Evolutionary conservation across 2,113 vertebrate species (phyloP), one percentile per base, ranked within the genome.

Genomic region (Neogale vison): DNA sequence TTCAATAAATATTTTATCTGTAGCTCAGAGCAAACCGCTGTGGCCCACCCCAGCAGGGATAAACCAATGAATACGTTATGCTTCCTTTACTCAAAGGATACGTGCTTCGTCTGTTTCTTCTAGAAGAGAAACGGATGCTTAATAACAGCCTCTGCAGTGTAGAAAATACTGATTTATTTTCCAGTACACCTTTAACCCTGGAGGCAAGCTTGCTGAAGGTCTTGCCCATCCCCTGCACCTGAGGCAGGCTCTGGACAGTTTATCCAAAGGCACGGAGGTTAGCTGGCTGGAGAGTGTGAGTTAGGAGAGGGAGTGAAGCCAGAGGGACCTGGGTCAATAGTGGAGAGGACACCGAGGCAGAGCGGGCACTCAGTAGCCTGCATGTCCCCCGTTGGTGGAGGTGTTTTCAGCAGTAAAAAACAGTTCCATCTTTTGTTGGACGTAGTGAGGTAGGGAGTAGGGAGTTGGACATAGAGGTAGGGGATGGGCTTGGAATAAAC

Each of bases 81-180:
- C 36, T 36, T 57, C 10, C 36, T 80, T 12, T 3, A 29, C 74
- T 42, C 31, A 4, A 0, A 15, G 18, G 14, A 14, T 23, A 17
- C 20, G 0, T 7, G 31, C 1, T 8, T 79, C 0, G 0, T 50
- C 59, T 47, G 2, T 5, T 24, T 17, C 50, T 50, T 12, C n/a
- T 42, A 29, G 39, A 63, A 67, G 39, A 80, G 29, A 69, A 50
- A n/a, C 4, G 2, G 1, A 6, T 3, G 50, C 26, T 17, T 47
- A 36, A 36, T 4, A n/a, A 59, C 15, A 12, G 18, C 65, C 57
- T 52, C 23, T 1, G 8, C 3, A 6, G 36, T 18, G 55, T 55
- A 13, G 4, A 4, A 89, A 90, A 45, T 20, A 0, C 77, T 17
- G 81, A 29, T n/a, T 45, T 6, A 1, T 17, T 76, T 76, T 39